Evolutionary conservation across 1,140 invertebrate species (phyloP), one percentile per base, ranked within the genome.

Genomic region (Himalopsyche phryganea): DNA sequence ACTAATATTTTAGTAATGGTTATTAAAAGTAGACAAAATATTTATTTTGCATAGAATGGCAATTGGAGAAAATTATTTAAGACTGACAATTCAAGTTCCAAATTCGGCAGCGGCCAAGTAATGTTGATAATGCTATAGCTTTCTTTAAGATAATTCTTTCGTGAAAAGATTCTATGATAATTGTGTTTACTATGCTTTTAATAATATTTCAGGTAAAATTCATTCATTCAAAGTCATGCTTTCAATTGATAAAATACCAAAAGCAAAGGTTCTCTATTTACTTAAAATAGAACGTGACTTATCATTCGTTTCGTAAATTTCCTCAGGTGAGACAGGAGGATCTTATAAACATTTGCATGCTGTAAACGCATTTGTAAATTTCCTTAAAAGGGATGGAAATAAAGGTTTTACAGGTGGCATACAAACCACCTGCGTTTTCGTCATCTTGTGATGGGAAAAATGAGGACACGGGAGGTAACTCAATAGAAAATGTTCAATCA

Each of bases 271-370:
- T 6, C 38, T 3, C 15, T 40, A 18, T 23, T 46, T 23, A n/a
- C 20, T 6, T 9, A 6, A 6, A 15, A 5, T 13, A 18, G 23
- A 6, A 58, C 55, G 55, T 58, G 55, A 58, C 55, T 58, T 58
- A 58, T 58, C 55, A 56, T 56, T 56, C 53, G 50, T 58, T 58
- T 36, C 55, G 47, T 36, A 20, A 48, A 47, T 55, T 45, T 19
- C 38, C 41, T 32, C 33, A 46, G 49, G 42, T 23, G 40, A 36
- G 51, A 51, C 41, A 58, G 23, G 36, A 58, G 56, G 49, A 58
- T 45, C 51, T 58, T 40, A 1, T 19, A 17, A 32, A 38, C 48
- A 51, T 57, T 57, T 50, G 44, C 47, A 41, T n/a, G 47, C 14
- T 18, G 42, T n/a, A 11, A 13, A 13, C 32, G 33, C 49, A 42